Evolutionary conservation across 1,140 invertebrate species (phyloP), one percentile per base, ranked within the genome.

Genomic region (Cephus cinctus): DNA sequence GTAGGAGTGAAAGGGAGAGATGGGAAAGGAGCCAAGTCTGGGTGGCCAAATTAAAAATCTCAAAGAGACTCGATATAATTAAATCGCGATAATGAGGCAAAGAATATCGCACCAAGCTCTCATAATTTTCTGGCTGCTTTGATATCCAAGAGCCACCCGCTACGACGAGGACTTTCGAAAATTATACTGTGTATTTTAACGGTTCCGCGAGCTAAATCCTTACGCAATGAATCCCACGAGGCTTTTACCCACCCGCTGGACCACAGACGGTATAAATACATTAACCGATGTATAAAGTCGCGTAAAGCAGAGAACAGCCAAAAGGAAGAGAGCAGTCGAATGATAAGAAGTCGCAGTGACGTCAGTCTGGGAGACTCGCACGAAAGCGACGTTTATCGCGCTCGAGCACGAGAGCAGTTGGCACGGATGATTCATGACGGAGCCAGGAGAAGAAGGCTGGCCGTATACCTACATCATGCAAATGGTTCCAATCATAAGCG

Each of bases 401-500:
- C 51, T 57, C 61, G 61, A 65, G 59, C 63, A 66, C 67, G 64
- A 69, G 67, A 67, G 67, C 68, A 72, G 69, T 73, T 71, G 68
- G 68, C 62, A 45, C 55, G 49, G 61, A 69, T 73, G 70, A 73
- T 75, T 73, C 71, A 75, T 73, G 69, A 39, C 54, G 52, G 16
- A 11, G 49, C 34, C 52, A 30, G 4, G 20, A 14, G 16, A 34
- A 44, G 59, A 55, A 53, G 43, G n/a, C 31, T 38, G 32, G 54
- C 34, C 54, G 47, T 56, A 56, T 63, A 60, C 67, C 59, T 66
- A 67, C 67, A 70, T 69, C 69, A 75, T 76, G 73, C 72, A 75
- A 75, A 76, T 76, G 65, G 54, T 69, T 67, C 69, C 68, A 75
- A 75, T 76, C 72, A 73, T 73, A 71, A 71, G 52, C 63, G 57